Conservation (phyloP, 2,888 invertebrate genomes). For the Theodoxus fluviatilis region DNA sequence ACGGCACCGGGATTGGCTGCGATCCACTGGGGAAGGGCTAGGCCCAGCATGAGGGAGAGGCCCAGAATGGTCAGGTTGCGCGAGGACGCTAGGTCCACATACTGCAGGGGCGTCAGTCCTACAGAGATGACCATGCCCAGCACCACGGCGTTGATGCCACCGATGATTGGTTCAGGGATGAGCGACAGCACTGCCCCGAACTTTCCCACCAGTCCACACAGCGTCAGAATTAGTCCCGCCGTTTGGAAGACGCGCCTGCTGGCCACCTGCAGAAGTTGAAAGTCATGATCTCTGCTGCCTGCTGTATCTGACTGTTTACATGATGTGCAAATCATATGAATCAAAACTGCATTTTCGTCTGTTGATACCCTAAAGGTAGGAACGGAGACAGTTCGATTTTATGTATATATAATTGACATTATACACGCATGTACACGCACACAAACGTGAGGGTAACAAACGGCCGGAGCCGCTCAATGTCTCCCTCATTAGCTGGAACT, state of each 20-base stretch:
- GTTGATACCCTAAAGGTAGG: no score
- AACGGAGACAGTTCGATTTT: no score
- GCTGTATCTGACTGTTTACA: no score
- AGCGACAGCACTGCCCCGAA: slow-evolving; percentile 67
- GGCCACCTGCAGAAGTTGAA: slow-evolving; percentile 64
- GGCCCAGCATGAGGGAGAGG: slow-evolving; percentile 73
- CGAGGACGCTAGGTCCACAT: slow-evolving; percentile 80
- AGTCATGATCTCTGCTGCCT: slow-evolving; percentile 12
- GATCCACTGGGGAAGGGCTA: slow-evolving; percentile 68
- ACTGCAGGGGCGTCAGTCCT: slow-evolving; percentile 59
- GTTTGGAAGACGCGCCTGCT: slow-evolving; percentile 65
- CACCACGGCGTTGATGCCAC: slow-evolving; percentile 56
- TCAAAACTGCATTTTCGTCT: no score
- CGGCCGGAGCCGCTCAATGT: no score
- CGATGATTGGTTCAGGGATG: slow-evolving; percentile 68
- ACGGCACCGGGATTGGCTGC: slow-evolving; percentile 36
- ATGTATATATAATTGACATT: no score
- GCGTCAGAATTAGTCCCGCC: slow-evolving; percentile 65
- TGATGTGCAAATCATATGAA: no score
- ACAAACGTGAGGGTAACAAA: no score
- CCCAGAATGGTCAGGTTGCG: slow-evolving; percentile 81
- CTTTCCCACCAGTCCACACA: slow-evolving; percentile 66
- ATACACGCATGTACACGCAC: no score
- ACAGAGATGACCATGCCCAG: slow-evolving; percentile 61
- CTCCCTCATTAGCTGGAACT: no score